Base-by-base conservation (phyloP, 2,113 vertebrate species). In the Chloebia gouldiae region DNA sequence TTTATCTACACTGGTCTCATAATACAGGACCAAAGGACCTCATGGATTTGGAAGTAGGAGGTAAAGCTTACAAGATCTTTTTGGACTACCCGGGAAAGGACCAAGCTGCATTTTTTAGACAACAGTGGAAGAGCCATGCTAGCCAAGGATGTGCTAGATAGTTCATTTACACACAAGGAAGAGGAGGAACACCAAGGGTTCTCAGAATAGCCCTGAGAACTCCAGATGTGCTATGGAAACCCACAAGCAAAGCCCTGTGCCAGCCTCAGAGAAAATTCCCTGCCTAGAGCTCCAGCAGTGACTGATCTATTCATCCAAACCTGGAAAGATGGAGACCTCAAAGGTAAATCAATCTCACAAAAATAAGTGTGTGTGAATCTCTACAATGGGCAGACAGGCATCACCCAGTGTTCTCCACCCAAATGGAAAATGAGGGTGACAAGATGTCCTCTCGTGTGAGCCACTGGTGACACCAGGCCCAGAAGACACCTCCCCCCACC, bases 161-260 rank as follows among this genome's bases (percentile, higher is more conserved):
- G 4, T 23, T 81, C 0, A 0, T 35, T 66, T 30, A 27, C 1
- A 7, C 10, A 6, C 20, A n/a, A 10, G 39, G 66, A 75, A 51
- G 39, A 80, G 5, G 6, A 77, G 39, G 56, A 47, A 17, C 42
- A 44, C 27, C 14, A 27, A 47, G 3, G 53, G 56, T 31, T 63
- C 37, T 31, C 31, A 19, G 16, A 88, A 61, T 0, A 14, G 9
- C 47, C 54, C 14, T 0, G 2, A 40, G 39, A 82, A 54, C 31
- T 79, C 57, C 24, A 39, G 24, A 27, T 0, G 0, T 30, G 51
- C 31, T 27, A 4, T 1, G 3, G 66, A 79, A 71, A 70, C 7
- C 9, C 66, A 61, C 5, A 69, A 69, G 31, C 35, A 73, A 77
- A 15, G 16, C 6, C 40, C 17, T 66, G 51, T 5, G 18, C 1